These are phyloP conservation scores for Lithobates sylvaticus DNA, from an alignment of 2,797 vertebrate genomes.

Conservation along the genomic window DNA sequence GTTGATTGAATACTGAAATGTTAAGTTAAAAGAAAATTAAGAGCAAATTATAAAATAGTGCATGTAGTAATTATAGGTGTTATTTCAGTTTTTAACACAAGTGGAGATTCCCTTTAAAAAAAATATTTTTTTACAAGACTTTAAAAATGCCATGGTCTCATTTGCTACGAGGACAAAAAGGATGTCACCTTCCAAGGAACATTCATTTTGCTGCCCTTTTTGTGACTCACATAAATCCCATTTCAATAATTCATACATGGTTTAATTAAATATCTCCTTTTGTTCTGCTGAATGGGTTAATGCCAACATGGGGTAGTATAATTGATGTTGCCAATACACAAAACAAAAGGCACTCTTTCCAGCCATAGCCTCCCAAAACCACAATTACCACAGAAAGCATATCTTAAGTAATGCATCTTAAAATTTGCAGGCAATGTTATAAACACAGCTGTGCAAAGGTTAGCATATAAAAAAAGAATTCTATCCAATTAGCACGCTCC, in stretches of 20 bases:
- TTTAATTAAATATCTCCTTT: slow-evolving; percentile 50
- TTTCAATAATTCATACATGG: slow-evolving; percentile 40
- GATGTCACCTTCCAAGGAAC: slow-evolving; percentile 15
- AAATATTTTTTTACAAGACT: neutral
- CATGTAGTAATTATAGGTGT: no score
- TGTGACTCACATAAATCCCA: slow-evolving; percentile 39
- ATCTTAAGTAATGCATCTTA: slow-evolving; percentile 64
- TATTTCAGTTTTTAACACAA: no score
- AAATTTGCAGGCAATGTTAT: slow-evolving; percentile 66
- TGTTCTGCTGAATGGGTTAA: slow-evolving; percentile 56
- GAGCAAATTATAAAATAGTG: no score
- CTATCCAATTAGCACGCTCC: slow-evolving; percentile 65
- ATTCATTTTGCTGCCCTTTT: slow-evolving; percentile 25
- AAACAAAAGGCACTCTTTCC: slow-evolving; percentile 63
- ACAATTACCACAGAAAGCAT: slow-evolving; percentile 64
- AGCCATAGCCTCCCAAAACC: slow-evolving; percentile 62
- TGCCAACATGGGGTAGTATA: slow-evolving; percentile 42
- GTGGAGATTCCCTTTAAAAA: no score
- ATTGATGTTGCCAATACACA: slow-evolving; percentile 46
- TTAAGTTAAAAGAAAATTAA: no score
- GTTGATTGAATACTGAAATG: no score
- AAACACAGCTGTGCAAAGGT: slow-evolving; percentile 70
- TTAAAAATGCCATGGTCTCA: neutral
- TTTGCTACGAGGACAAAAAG: slow-evolving; percentile 22
- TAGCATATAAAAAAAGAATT: slow-evolving; percentile 64